Evolutionary conservation across 2,888 invertebrate species (phyloP), one percentile per base, ranked within the genome.

Genomic region (Cosmia pyralina): DNA sequence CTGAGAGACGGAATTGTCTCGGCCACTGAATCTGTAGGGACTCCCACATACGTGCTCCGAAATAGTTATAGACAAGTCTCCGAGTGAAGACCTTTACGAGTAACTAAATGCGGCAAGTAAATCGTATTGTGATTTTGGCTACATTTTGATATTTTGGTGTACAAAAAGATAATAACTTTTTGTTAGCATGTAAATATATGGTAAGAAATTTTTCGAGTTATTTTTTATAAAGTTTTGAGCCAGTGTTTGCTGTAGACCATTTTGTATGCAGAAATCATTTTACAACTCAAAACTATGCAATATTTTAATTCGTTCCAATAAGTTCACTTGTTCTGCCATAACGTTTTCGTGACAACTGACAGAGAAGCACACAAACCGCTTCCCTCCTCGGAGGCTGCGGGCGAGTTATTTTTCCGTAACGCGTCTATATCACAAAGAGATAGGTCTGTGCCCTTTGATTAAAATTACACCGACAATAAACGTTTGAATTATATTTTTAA

Each of bases 401-500:
- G 65, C 48, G 65, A 68, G 66, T 79, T 79, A 78, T 75, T 83
- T 81, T 75, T 82, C 64, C 72, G 44, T 55, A 74, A 59, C 46
- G 82, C 69, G 65, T 60, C 77, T 63, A 70, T 79, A 68, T 81
- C 76, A 80, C 77, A 78, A 74, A 81, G 75, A 84, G 82, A 85
- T 83, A 82, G 76, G 69, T 72, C 81, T 28, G 53, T 71, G 81
- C 82, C 85, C 83, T 92, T 88, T 90, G 89, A 89, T 89, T 88
- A 89, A 89, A 89, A 90, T 89, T 88, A 90, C 88, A 88, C 87
- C 87, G 83, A 90, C 90, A 90, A 92, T 86, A 86, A 86, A 89
- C 91, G 90, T 90, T 90, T 81, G 86, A 91, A 90, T 91, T 90
- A 90, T 91, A 90, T 92, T 93, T 94, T 94, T 92, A 93, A 93